A percentile compares a stretch with the other conserved stretches of the same genome.
These are phyloP conservation scores for Plagodis pulveraria DNA, from an alignment of 2,888 invertebrate genomes.

Conservation along the genomic window DNA sequence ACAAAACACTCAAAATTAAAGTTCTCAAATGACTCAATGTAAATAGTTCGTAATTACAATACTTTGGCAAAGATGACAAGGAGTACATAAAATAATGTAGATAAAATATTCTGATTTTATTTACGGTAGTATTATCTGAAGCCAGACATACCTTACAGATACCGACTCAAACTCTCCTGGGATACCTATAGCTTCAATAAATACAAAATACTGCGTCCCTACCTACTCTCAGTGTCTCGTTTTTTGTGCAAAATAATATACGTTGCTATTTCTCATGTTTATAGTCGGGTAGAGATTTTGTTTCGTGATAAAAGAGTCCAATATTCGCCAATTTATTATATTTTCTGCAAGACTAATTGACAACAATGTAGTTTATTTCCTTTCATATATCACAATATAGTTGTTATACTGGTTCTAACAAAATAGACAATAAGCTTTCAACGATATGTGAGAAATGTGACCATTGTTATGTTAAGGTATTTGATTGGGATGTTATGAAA, in stretches of 20 bases:
- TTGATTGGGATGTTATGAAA: no score
- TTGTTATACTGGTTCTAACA: no score
- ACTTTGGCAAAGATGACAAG: no score
- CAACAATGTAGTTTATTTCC: constrained; percentile 25
- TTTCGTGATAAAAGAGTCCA: constrained; percentile 30
- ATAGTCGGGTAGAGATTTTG: constrained; percentile 30
- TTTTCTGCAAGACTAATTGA: constrained; percentile 31
- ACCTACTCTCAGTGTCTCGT: constrained; percentile 19
- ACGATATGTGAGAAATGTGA: no score
- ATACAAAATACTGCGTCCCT: constrained; percentile 27
- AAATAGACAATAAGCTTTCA: no score
- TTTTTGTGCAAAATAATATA: constrained; percentile 31
- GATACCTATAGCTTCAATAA: constrained; percentile 29
- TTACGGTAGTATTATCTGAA: constrained; percentile 19
- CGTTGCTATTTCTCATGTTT: constrained; percentile 30
- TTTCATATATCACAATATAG: constrained; percentile 5
- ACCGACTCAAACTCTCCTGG: constrained; percentile 24
- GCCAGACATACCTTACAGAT: constrained; percentile 20
- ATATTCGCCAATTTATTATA: constrained; percentile 30
- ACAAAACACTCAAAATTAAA: no score
- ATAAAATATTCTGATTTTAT: constrained; percentile 2
- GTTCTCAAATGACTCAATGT: no score
- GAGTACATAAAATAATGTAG: neutral
- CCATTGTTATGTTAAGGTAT: no score
- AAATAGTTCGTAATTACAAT: no score